A percentile compares a stretch with the other conserved stretches of the same genome.
Evolutionary conservation across 2,888 invertebrate species (phyloP).

Genomic region (Dusona sp.): DNA sequence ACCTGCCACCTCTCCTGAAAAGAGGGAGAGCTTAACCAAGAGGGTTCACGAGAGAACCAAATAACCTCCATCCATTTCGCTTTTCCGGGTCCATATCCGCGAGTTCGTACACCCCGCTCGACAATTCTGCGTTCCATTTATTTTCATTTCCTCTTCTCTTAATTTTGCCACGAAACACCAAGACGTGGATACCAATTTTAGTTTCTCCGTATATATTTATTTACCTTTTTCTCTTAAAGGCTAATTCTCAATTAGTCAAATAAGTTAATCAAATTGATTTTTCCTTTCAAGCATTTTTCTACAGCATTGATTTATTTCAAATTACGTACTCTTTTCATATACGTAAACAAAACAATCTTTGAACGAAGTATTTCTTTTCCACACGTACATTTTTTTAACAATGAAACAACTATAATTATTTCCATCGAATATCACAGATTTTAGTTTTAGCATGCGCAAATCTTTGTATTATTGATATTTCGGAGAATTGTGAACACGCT

Average conservation of each 20-base stretch:
- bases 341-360: not conserved
- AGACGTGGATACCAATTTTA: not conserved
- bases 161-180: not conserved
- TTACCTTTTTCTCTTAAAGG: not conserved
- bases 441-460: not conserved
- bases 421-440: not conserved
- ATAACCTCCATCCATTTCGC: slow-evolving; percentile 70
- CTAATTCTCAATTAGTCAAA: not conserved
- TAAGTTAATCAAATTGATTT: not conserved
- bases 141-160: slow-evolving; percentile 7
- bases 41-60: slow-evolving; percentile 67
- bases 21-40: slow-evolving; percentile 44
- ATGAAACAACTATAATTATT: not conserved
- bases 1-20: slow-evolving; percentile 57
- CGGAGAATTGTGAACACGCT: not conserved
- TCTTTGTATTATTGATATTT: not conserved
- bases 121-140: slow-evolving; percentile 7
- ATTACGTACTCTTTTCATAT: not conserved
- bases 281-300: not conserved
- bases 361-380: not conserved
- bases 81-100: slow-evolving; percentile 36
- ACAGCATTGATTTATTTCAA: not conserved
- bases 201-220: not conserved
- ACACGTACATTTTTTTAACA: not conserved
- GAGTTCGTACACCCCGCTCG: slow-evolving; percentile 41